Evolutionary conservation across 2,888 invertebrate genomes (phyloP).

Genomic region (Falcaria lacertinaria): DNA sequence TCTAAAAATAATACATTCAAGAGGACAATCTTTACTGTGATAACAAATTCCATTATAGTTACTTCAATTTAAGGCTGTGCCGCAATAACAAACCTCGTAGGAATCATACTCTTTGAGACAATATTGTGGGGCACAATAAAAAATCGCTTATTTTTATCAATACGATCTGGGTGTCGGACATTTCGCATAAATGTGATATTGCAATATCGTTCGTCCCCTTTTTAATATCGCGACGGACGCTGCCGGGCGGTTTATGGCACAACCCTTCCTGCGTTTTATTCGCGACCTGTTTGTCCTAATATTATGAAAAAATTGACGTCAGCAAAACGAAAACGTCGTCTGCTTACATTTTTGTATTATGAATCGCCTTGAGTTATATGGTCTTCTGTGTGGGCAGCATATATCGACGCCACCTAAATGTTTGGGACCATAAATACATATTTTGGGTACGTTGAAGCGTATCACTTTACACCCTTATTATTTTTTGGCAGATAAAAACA

Average conservation of each 20-base stretch:
- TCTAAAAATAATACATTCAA: too few species aligned
- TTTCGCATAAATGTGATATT: conserved; percentile 80
- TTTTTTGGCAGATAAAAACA: too few species aligned
- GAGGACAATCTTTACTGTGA: neutral
- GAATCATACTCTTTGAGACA: conserved; percentile 37
- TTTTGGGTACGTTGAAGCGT: too few species aligned
- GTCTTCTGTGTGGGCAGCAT: neutral
- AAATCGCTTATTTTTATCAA: conserved; percentile 80
- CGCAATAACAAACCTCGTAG: conserved; percentile 38
- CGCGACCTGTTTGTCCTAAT: conserved; percentile 78
- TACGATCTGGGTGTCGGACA: conserved; percentile 78
- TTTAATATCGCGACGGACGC: conserved; percentile 78
- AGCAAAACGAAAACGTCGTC: conserved; percentile 61
- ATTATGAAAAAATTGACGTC: conserved; percentile 76
- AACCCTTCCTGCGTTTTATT: conserved; percentile 79
- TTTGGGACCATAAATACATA: too few species aligned
- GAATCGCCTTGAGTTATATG: conserved; percentile 9
- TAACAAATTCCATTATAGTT: neutral
- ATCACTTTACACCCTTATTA: too few species aligned
- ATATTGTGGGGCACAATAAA: conserved; percentile 70
- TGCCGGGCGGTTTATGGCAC: conserved; percentile 75
- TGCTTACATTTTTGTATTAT: conserved; percentile 46
- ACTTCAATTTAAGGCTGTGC: conserved; percentile 1
- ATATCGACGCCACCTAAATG: too few species aligned
- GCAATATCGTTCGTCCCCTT: conserved; percentile 79